Evolutionary conservation across 2,888 invertebrate species (phyloP).

Genomic region (Andrena chrysosceles): DNA sequence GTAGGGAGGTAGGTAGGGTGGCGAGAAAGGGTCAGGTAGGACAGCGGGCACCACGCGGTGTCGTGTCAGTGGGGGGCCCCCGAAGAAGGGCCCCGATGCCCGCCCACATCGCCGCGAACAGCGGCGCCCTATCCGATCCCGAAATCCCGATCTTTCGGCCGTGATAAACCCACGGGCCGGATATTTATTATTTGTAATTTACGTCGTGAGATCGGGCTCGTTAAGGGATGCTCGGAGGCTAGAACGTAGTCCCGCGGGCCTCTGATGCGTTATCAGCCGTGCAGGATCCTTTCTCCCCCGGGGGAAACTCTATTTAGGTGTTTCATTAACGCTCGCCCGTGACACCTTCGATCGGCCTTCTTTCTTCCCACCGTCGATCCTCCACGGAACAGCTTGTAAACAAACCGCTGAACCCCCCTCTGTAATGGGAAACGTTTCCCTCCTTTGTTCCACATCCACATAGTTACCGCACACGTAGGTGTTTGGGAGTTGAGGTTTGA

Average conservation of each 20-base stretch:
- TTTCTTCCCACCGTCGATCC: neutral
- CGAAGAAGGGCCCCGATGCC: conserved; percentile 76
- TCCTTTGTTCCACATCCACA: neutral
- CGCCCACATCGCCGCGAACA: conserved; percentile 82
- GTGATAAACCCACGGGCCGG: conserved; percentile 76
- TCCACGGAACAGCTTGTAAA: conserved; percentile 27
- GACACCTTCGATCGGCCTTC: neutral
- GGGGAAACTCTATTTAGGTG: conserved; percentile 18
- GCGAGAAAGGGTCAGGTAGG: conserved; percentile 66
- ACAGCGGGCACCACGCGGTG: conserved; percentile 77
- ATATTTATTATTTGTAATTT: conserved; percentile 83
- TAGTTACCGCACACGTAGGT: conserved; percentile 22
- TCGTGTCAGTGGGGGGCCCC: conserved; percentile 79
- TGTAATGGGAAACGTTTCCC: conserved; percentile 4
- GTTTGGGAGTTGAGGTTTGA: too few species aligned
- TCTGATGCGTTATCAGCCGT: conserved; percentile 32
- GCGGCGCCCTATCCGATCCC: conserved; percentile 58
- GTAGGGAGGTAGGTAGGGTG: neutral
- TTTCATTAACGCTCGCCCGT: conserved; percentile 18
- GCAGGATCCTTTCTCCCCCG: neutral
- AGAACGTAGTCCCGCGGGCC: conserved; percentile 10
- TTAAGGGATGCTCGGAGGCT: conserved; percentile 62
- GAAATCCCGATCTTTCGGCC: conserved; percentile 76
- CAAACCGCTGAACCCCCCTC: neutral
- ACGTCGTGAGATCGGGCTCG: conserved; percentile 73